These are phyloP conservation scores for Poeciliopsis retropinna DNA, from an alignment of 2,113 vertebrate species.

Conservation along the genomic window DNA sequence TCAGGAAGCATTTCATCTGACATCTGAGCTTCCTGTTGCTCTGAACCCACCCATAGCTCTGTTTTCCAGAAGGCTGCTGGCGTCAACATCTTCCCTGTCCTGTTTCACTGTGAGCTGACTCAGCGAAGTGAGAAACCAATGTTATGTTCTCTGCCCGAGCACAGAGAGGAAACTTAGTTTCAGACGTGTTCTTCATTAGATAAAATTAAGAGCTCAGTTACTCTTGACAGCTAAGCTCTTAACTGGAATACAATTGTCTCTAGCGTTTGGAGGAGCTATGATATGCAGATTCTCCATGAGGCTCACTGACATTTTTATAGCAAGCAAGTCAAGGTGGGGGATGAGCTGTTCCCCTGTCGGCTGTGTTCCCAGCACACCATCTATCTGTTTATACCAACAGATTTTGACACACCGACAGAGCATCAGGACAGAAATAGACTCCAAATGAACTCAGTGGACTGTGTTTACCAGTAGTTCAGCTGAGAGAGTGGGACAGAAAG, in stretches of 20 bases:
- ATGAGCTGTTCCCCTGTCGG: constrained; percentile 7
- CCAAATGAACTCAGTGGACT: constrained; percentile 44
- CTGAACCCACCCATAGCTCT: background rate
- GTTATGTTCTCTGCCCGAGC: background rate
- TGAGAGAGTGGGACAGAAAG: constrained; percentile 6
- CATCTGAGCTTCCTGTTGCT: constrained; percentile 36
- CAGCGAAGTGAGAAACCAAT: constrained; percentile 4
- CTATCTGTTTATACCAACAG: constrained; percentile 12
- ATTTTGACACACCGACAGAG: constrained; percentile 27
- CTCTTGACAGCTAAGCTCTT: background rate
- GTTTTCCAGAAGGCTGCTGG: background rate
- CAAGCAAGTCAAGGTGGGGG: constrained; percentile 32
- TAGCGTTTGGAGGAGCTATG: background rate
- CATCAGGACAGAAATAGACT: constrained; percentile 57
- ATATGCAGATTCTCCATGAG: constrained; percentile 24
- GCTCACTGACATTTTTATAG: constrained; percentile 1
- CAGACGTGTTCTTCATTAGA: constrained; percentile 13
- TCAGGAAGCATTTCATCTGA: constrained; percentile 20
- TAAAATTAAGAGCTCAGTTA: constrained; percentile 7
- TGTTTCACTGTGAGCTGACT: constrained; percentile 21
- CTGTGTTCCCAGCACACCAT: background rate
- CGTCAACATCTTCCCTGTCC: background rate
- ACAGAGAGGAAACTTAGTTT: constrained; percentile 14
- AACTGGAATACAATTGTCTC: constrained; percentile 1
- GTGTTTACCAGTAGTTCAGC: constrained; percentile 44